Base-by-base conservation (phyloP, 2,113 vertebrate genomes). In the Gymnogyps californianus region DNA sequence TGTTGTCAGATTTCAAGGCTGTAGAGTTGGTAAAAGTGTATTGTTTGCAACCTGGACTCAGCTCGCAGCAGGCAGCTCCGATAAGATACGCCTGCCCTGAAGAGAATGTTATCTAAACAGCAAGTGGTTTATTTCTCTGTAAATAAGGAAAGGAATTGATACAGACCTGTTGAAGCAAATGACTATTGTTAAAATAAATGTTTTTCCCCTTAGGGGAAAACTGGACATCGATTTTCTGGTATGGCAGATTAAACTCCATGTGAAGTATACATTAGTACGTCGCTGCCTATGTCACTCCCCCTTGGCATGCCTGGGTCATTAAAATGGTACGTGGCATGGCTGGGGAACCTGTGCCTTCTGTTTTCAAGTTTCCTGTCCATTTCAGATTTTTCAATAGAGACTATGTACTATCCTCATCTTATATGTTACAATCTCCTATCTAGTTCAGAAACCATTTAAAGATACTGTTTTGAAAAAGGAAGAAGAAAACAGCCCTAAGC, bases 51-150 rank as follows among this genome's bases (percentile, higher is more conserved):
- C 32, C 79, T 67, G 92, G 44, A 51, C 83, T 28, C 14, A 0
- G 59, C 80, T 66, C 1, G 1, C 95, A 96, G 89, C 91, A 87
- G 95, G 95, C 97, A 74, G 84, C 94, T 77, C 75, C 5, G 82
- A 97, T 97, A 96, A 97, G 95, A 81, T 80, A 3, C 0, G 12
- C 84, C 75, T 87, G 91, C 87, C 54, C 81, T 40, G 55, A 87
- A 77, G 94, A 97, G 96, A 96, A 97, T 96, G 96, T 96, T 97
- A 97, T 94, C 97, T 95, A 93, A 96, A 79, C 89, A 97, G 93
- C 91, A 95, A 89, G 84, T 9, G 2, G 87, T 64, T 94, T 91
- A 40, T 87, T 96, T 82, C 94, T 89, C 82, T 94, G 93, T 97
- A 94, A 97, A 90, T 88, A 94, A 70, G 93, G 96, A 97, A 97